phyloP scores from a whole-genome alignment of 2,888 invertebrate genomes.

The Drosophila bunnanda region DNA sequence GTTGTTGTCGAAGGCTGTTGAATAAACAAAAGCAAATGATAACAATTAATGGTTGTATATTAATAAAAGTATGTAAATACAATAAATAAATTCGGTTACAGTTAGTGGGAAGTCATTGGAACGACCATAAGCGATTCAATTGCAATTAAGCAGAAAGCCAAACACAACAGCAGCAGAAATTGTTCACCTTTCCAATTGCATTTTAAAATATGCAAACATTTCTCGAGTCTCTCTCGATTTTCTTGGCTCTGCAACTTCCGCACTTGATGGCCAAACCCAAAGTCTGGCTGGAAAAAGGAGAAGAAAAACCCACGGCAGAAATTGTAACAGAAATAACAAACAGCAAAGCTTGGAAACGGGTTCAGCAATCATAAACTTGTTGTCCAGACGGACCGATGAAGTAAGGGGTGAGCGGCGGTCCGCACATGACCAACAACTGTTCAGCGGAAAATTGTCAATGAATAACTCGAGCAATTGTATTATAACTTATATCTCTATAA shows the following conservation, averaged over 20 bases:
- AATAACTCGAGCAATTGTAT: conserved; percentile 51
- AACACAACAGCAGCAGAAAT: conserved; percentile 34
- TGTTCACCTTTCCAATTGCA: conserved; percentile 74
- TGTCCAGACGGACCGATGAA: conserved; percentile 67
- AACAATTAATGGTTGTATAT: conserved; percentile 25
- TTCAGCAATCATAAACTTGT: conserved; percentile 81
- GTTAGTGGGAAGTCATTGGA: conserved; percentile 37
- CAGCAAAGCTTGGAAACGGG: conserved; percentile 67
- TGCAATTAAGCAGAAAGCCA: conserved; percentile 60
- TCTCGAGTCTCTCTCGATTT: conserved; percentile 38
- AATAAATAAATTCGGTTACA: conserved; percentile 38
- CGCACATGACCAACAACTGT: conserved; percentile 38
- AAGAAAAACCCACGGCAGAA: conserved; percentile 38
- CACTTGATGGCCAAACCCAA: conserved; percentile 71
- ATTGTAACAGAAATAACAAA: conserved; percentile 74
- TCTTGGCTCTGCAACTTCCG: conserved; percentile 62
- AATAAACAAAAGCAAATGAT: conserved; percentile 12
- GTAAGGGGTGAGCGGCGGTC: conserved; percentile 29
- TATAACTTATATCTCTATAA: conserved; percentile 49
- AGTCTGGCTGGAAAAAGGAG: conserved; percentile 24
- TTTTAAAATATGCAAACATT: conserved; percentile 70
- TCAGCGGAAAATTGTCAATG: conserved; percentile 68
- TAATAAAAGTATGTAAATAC: conserved; percentile 35
- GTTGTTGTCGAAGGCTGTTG: conserved; percentile 71
- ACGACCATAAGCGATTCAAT: conserved; percentile 47